Evolutionary conservation across 2,113 vertebrate species (phyloP).

Genomic region (Melanocharis versteri): DNA sequence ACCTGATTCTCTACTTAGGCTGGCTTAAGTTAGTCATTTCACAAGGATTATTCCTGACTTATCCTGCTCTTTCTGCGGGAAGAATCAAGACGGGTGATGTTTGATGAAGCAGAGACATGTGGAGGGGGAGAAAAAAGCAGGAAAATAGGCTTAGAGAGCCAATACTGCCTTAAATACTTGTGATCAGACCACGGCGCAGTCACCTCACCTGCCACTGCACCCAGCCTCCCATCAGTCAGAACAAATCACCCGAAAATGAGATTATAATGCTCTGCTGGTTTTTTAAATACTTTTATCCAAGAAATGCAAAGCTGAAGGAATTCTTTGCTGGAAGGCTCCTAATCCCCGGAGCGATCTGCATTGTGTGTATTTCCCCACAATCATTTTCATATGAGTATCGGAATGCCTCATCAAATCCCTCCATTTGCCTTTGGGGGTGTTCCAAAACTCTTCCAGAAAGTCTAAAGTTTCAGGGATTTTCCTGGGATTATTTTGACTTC

Average conservation of each 20-base stretch:
- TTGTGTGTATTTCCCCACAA: constrained; percentile 10
- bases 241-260: neutral
- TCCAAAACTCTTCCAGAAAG: constrained; percentile 44
- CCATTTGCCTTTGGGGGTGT: neutral
- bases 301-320: constrained; percentile 8
- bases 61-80: neutral
- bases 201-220: constrained; percentile 1
- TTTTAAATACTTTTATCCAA: neutral
- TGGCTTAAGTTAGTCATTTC: neutral
- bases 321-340: constrained; percentile 36
- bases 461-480: constrained; percentile 20
- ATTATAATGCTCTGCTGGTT: neutral
- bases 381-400: constrained; percentile 39
- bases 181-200: neutral
- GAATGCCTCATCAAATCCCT: constrained; percentile 9
- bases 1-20: neutral
- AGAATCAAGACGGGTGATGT: neutral
- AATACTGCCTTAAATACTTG: neutral
- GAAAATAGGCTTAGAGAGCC: neutral
- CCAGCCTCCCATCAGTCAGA: neutral
- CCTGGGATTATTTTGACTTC: constrained; percentile 34
- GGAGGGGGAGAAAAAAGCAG: neutral
- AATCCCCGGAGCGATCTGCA: neutral
- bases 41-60: neutral
- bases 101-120: neutral